Evolutionary conservation across 37 sponge, comb jelly and placozoan species (phyloP), one percentile per base, ranked within the genome.

Genomic region (Cliona cf. orientalis): DNA sequence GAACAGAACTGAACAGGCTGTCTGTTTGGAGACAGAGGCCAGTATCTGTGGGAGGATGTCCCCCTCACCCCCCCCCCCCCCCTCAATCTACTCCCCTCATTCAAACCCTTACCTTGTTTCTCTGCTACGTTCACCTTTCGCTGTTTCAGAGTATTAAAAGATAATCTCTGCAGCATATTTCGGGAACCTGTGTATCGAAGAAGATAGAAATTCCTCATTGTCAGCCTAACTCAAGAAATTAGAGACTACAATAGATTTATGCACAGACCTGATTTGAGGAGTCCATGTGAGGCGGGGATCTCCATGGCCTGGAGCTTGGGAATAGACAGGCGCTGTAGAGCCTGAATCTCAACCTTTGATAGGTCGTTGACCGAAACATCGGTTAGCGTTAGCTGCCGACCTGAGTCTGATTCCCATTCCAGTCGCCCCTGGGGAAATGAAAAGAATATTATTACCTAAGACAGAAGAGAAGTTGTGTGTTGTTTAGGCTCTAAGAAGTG

Each of bases 351-450:
- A 0, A 85, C 79, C 46, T 79, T 79, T 4, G 84, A 87, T 1
- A 94, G 85, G 9, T 90, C 91, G 23, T 56, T 61, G 25, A 87
- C 28, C 5, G 58, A 2, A 25, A 86, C 75, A 37, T 83, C 78
- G 19, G 73, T 41, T 11, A 94, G 44, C 0, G 81, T 76, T 19
- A 92, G 66, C 59, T 81, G 82, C 22, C 79, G 31, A 1, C 84
- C 89, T 2, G 79, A 78, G 40, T 73, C 57, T 6, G 72, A 77
- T n/a, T 89, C 78, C 89, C 89, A 89, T 61, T 89, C 89, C 11
- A 67, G 26, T 2, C 65, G 67, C 39, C 63, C 79, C 79, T 78
- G 22, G 41, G 40, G 2, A 28, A 35, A 59, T 25, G 55, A 17
- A 49, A 49, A 49, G n/a, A n/a, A n/a, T n/a, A n/a, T n/a, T n/a